Evolutionary conservation across 2,888 invertebrate species (phyloP).

Genomic region (Alviniconcha strummeri): DNA sequence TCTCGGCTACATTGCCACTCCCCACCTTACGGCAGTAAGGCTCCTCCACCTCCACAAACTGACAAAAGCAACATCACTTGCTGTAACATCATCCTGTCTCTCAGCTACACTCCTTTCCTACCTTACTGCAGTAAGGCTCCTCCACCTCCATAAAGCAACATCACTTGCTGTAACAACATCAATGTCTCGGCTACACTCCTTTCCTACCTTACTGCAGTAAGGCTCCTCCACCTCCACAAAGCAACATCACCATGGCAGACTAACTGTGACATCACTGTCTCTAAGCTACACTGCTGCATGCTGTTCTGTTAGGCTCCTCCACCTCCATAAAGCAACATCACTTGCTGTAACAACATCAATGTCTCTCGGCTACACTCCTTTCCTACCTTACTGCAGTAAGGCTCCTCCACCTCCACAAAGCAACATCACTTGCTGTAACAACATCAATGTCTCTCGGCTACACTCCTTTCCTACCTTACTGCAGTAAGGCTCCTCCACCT

Average conservation of each 20-base stretch:
- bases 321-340: not conserved
- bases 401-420: constrained; percentile 88
- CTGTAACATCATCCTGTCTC: not conserved
- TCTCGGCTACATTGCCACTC: too few species aligned
- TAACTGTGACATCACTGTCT: too few species aligned
- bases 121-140: constrained; percentile 87
- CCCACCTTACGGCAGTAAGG: constrained; percentile 86
- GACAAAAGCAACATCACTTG: too few species aligned
- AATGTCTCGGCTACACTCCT: not conserved
- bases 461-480: constrained; percentile 79
- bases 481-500: constrained; percentile 86
- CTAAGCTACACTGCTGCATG: not conserved
- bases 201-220: constrained; percentile 82
- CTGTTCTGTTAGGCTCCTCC: not conserved
- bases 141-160: constrained; percentile 84
- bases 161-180: too few species aligned
- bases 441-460: too few species aligned
- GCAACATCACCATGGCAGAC: constrained; percentile 58
- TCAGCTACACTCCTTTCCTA: constrained; percentile 65
- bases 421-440: constrained; percentile 54
- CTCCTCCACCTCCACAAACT: constrained; percentile 74
- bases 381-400: constrained; percentile 84
- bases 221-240: constrained; percentile 90
- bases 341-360: too few species aligned
- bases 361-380: not conserved